A percentile compares a stretch with the other conserved stretches of the same genome.
Evolutionary conservation across 2,888 invertebrate species (phyloP).

Genomic region (Phaedon cochleariae): DNA sequence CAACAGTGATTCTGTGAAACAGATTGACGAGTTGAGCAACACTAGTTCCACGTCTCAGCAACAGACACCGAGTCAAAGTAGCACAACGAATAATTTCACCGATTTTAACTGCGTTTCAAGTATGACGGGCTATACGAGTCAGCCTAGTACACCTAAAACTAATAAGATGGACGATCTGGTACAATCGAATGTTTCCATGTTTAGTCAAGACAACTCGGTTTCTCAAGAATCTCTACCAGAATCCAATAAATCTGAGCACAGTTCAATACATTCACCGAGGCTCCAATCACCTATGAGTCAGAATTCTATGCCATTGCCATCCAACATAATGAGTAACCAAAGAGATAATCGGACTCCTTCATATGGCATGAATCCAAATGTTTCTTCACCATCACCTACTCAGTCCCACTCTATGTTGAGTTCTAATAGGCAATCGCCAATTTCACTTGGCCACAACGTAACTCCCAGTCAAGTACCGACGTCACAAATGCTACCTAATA

Average conservation of each 20-base stretch:
- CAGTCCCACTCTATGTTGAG: conserved; percentile 41
- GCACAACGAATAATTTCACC: conserved; percentile 56
- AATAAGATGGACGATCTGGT: conserved; percentile 62
- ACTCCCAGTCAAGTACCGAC: conserved; percentile 36
- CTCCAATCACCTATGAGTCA: conserved; percentile 45
- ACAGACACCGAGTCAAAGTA: conserved; percentile 61
- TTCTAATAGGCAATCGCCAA: conserved; percentile 34
- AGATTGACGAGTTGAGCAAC: conserved; percentile 55
- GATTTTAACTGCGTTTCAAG: conserved; percentile 61
- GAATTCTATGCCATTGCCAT: conserved; percentile 32
- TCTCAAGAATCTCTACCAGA: conserved; percentile 56
- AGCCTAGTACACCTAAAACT: conserved; percentile 52
- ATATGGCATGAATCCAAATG: conserved; percentile 27
- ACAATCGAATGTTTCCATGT: conserved; percentile 50
- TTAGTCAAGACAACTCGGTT: conserved; percentile 56
- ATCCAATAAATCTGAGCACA: conserved; percentile 49
- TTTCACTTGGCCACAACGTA: conserved; percentile 24
- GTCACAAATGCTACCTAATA: conserved; percentile 39
- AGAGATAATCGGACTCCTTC: conserved; percentile 33
- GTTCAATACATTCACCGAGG: conserved; percentile 42
- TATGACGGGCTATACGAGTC: conserved; percentile 58
- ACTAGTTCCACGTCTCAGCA: conserved; percentile 59
- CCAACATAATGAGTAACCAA: conserved; percentile 28
- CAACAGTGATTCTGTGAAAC: conserved; percentile 54
- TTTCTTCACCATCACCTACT: conserved; percentile 38